phyloP scores from a whole-genome alignment of 2,797 vertebrate genomes.

The Gouania willdenowi region DNA sequence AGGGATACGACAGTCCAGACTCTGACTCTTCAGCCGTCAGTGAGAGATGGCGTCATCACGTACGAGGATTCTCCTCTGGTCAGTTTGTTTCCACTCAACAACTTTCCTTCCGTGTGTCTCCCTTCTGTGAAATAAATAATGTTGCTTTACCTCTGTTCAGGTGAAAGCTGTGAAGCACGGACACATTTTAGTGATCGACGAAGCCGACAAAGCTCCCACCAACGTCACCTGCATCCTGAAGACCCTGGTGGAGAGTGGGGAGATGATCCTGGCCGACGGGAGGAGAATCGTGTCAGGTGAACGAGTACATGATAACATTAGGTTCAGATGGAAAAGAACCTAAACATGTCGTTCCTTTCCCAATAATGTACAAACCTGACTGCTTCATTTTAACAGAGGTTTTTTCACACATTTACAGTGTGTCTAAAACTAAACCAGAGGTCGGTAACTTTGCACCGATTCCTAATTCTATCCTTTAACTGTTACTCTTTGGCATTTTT shows the following conservation, averaged over 20 bases:
- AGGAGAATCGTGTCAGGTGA: slow-evolving; percentile 88
- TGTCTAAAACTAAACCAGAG: no score
- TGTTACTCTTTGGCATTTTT: no score
- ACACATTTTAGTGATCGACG: slow-evolving; percentile 91
- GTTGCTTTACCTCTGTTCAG: slow-evolving; percentile 53
- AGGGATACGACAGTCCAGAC: slow-evolving; percentile 97
- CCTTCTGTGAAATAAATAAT: neutral
- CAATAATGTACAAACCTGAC: no score
- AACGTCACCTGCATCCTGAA: slow-evolving; percentile 98
- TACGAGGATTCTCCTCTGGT: slow-evolving; percentile 98
- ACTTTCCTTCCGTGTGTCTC: no score
- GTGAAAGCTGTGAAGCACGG: slow-evolving; percentile 93
- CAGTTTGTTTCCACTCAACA: slow-evolving; percentile 63
- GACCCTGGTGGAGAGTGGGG: slow-evolving; percentile 94
- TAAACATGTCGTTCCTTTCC: no score
- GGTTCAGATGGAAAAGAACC: no score
- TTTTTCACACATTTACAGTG: no score
- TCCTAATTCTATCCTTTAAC: no score
- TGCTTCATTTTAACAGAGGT: no score
- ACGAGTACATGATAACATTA: no score
- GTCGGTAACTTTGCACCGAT: no score
- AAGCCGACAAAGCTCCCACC: slow-evolving; percentile 96
- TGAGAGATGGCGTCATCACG: slow-evolving; percentile 87
- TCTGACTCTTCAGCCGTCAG: slow-evolving; percentile 93
- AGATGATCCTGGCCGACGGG: slow-evolving; percentile 96